These are phyloP conservation scores for Talpa occidentalis DNA, from an alignment of 2,113 vertebrate genomes.

Conservation along the genomic window DNA sequence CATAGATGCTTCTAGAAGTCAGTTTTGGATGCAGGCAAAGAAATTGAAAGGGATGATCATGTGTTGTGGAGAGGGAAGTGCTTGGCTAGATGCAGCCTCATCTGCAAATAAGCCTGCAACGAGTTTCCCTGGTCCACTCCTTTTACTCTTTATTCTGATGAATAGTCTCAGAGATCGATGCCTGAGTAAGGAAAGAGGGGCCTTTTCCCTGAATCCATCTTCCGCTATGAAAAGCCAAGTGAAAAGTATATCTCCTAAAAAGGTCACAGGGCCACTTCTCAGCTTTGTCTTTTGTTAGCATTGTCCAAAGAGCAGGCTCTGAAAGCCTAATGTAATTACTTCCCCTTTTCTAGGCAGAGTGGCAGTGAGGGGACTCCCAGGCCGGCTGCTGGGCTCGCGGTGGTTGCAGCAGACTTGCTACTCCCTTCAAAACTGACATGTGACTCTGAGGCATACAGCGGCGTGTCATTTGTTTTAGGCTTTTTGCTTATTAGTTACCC, in stretches of 20 bases:
- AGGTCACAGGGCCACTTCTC: slow-evolving; percentile 44
- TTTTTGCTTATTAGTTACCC: slow-evolving; percentile 39
- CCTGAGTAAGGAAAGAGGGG: neutral
- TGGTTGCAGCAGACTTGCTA: neutral
- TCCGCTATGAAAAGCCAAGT: slow-evolving; percentile 57
- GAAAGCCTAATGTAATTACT: slow-evolving; percentile 74
- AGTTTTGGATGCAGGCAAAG: neutral
- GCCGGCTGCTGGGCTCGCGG: neutral
- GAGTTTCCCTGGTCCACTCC: neutral
- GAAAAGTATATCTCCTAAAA: slow-evolving; percentile 52
- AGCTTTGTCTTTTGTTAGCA: slow-evolving; percentile 73
- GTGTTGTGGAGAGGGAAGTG: neutral
- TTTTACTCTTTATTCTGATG: neutral
- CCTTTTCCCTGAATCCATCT: slow-evolving; percentile 55
- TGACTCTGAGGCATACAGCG: neutral
- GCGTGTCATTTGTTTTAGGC: slow-evolving; percentile 42
- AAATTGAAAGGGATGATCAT: neutral
- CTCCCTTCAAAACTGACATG: neutral
- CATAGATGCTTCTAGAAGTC: neutral
- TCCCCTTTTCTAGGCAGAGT: slow-evolving; percentile 60
- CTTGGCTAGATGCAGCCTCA: neutral
- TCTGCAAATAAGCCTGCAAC: neutral
- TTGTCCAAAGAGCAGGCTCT: slow-evolving; percentile 61
- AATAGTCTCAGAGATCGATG: neutral
- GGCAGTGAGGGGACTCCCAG: slow-evolving; percentile 33